phyloP scores from a whole-genome alignment of 37 sponge, comb jelly and placozoan genomes.

The Aplysina aerophoba region DNA sequence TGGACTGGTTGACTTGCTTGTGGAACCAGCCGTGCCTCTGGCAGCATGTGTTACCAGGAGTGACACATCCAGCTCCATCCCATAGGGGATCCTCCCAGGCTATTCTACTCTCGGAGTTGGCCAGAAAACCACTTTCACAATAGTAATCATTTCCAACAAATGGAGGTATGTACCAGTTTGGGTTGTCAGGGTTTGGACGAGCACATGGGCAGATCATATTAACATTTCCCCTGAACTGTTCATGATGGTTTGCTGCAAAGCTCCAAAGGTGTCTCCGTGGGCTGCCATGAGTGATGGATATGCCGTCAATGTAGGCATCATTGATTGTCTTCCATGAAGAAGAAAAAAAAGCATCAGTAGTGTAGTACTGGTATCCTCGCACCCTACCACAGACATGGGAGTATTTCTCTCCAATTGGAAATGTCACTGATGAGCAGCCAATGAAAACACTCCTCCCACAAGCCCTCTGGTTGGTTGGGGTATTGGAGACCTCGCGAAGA shows the following conservation, averaged over 20 bases:
- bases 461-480: neutral
- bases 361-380: neutral
- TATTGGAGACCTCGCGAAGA: constrained; percentile 1
- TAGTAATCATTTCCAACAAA: constrained; percentile 19
- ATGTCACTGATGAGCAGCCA: neutral
- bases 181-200: neutral
- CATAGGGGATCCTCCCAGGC: constrained; percentile 26
- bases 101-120: neutral
- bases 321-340: neutral
- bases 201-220: neutral
- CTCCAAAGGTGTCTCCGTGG: constrained; percentile 1
- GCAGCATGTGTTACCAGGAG: constrained; percentile 23
- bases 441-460: neutral
- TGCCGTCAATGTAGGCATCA: neutral
- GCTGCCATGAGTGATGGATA: constrained; percentile 10
- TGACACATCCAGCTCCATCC: constrained; percentile 4
- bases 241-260: neutral
- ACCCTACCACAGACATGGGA: neutral
- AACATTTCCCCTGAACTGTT: neutral
- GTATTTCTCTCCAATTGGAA: neutral
- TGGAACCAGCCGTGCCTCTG: constrained; percentile 21
- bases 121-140: neutral
- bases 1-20: neutral
- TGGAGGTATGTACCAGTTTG: neutral
- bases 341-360: neutral